phyloP scores from a whole-genome alignment of 92 coral and sea anemone species.

The Anthopleura xanthogrammica region DNA sequence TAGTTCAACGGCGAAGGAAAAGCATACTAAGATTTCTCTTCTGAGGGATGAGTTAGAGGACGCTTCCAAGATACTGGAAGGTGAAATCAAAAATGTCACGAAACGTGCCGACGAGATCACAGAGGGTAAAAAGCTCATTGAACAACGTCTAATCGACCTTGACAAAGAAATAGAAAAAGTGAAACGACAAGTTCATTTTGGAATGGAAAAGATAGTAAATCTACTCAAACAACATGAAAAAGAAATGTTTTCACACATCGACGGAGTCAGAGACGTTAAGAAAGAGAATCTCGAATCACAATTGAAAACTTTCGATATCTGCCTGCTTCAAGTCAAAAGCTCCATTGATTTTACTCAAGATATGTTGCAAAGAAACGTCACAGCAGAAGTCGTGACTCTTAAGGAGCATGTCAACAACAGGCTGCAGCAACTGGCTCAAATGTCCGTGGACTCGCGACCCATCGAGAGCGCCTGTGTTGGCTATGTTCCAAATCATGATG shows the following conservation, averaged over 20 bases:
- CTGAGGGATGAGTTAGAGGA: conserved; percentile 17
- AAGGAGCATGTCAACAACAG: conserved; percentile 58
- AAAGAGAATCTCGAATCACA: conserved; percentile 68
- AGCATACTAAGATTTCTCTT: conserved; percentile 30
- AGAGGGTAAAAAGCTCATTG: conserved; percentile 33
- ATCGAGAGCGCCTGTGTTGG: conserved; percentile 71
- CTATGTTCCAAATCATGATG: conserved; percentile 72
- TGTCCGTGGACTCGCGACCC: conserved; percentile 66
- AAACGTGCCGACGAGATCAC: conserved; percentile 25
- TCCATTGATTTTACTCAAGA: conserved; percentile 64
- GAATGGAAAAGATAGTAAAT: conserved; percentile 58
- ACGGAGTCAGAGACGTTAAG: conserved; percentile 61
- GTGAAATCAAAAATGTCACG: conserved; percentile 10
- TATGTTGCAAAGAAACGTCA: conserved; percentile 52
- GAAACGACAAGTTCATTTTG: conserved; percentile 58
- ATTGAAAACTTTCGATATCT: conserved; percentile 40
- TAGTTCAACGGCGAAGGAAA: conserved; percentile 57
- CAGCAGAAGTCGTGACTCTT: conserved; percentile 62
- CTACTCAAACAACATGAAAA: conserved; percentile 63
- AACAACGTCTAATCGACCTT: conserved; percentile 62
- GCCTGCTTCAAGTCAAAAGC: conserved; percentile 47
- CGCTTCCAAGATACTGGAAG: conserved; percentile 16
- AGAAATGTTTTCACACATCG: conserved; percentile 65
- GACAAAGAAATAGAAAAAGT: conserved; percentile 60
- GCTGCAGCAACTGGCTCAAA: conserved; percentile 49